These are phyloP conservation scores for Nudaria mundana DNA, from an alignment of 2,888 invertebrate species.

Conservation along the genomic window DNA sequence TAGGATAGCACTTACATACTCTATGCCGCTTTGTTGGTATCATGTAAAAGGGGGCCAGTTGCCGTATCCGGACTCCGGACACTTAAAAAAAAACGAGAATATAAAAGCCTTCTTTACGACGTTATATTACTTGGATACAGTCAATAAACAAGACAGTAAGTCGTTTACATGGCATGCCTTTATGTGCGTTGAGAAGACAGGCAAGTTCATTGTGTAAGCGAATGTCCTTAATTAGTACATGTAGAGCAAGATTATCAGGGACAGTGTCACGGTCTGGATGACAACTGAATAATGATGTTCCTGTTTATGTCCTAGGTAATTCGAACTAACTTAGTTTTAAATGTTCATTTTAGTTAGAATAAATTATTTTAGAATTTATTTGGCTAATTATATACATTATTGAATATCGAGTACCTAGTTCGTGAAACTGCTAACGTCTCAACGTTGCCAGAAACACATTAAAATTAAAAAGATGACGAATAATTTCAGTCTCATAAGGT, in stretches of 20 bases:
- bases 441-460: no score
- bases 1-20: no score
- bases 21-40: no score
- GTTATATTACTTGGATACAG: conserved; percentile 65
- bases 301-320: conserved; percentile 39
- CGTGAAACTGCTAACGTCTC: no score
- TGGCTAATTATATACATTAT: conserved; percentile 1
- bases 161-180: conserved; percentile 54
- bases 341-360: conserved; percentile 3
- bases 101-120: conserved; percentile 58
- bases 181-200: conserved; percentile 56
- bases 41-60: no score
- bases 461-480: no score
- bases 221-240: conserved; percentile 76
- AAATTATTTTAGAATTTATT: conserved; percentile 9
- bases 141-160: conserved; percentile 60
- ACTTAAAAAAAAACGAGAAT: conserved; percentile 59
- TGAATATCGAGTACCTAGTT: no score
- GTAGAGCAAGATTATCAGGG: conserved; percentile 69
- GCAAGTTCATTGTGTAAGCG: conserved; percentile 69
- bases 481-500: no score
- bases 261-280: conserved; percentile 51
- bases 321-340: conserved; percentile 26
- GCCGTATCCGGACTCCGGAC: no score
- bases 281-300: conserved; percentile 71